Evolutionary conservation across 2,888 invertebrate species (phyloP), one percentile per base, ranked within the genome.

Genomic region (Phortica magna): DNA sequence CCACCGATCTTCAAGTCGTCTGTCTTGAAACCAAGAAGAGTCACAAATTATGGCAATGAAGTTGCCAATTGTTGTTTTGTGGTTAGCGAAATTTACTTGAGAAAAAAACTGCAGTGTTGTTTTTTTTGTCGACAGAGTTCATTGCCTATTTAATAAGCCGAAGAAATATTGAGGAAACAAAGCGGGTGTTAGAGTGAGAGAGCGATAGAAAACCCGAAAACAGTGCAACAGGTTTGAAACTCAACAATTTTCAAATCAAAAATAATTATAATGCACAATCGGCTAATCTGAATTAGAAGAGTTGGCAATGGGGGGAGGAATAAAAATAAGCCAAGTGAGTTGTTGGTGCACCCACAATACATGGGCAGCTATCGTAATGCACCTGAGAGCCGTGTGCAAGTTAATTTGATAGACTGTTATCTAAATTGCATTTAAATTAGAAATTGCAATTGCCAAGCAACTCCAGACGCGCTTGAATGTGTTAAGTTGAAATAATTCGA

Each of bases 131-230:
- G 64, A 64, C 39, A 9, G 70, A 71, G 70, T 71, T 71, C 70
- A 71, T 71, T 71, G 70, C 53, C 70, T 71, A 71, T 71, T 71
- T 71, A 71, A 71, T 71, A 71, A 71, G 41, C 10, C 55, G 22
- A 14, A 31, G 31, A 31, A 53, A 42, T 43, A 31, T 31, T 31
- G 31, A 4, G 31, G 31, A 31, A 31, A 31, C 31, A 31, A 31
- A 31, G 31, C 2, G 31, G 31, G 31, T 31, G 31, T 4, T 1
- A 31, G 48, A 48, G 48, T 12, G 14, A 67, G 42, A 17, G 42
- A 67, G 39, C 42, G 42, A 42, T 42, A 41, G 42, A 14, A 31
- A 41, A 67, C 53, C n/a, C 61, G 17, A 19, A 68, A 53, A 55
- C 55, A 55, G 43, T 14, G 55, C 53, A 71, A 71, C 70, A 71